Base-by-base conservation (phyloP, 1,140 invertebrate species). In the Sitobion miscanthi region DNA sequence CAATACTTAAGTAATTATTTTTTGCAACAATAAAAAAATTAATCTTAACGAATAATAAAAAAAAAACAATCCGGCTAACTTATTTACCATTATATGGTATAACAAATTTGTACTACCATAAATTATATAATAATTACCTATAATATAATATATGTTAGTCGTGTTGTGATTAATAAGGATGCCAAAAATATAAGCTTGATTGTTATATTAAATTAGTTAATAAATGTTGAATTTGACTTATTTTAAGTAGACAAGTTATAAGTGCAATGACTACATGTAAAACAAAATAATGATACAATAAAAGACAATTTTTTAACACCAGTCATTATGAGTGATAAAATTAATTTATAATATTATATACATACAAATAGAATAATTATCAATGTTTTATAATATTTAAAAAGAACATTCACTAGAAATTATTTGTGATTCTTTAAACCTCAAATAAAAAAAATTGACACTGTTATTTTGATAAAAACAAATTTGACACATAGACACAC, bases 401-500 rank as follows among this genome's bases (percentile, higher is more conserved):
- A 87, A 57, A 87, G 52, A 87, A 87, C 45, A 49, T 87, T 49
- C 30, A 87, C 47, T 87, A 87, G 17, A 9, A 49, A 42, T 86
- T 42, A 87, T 87, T 87, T 87, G 86, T 52, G 86, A 17, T 87
- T 87, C 6, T 87, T 87, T n/a, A 25, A 49, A 87, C 17, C 25
- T 2, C 17, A 87, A 89, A 54, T 89, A 54, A 91, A 91, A 91
- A 91, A 83, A 92, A 92, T 83, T 92, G 69, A 92, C 90, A 91
- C 30, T 90, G 6, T 91, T 47, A 91, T 91, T 69, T 30, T 17
- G 42, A 77, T 35, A 45, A 47, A 69, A 91, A 45, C 57, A 54
- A 23, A 54, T 89, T 57, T 89, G n/a, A 89, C 49, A 89, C 49
- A 57, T 57, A 89, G 14, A 54, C 85, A 57, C 52, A 89, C 35